Evolutionary conservation across 1,140 invertebrate genomes (phyloP), one percentile per base, ranked within the genome.

Genomic region (Dendrolimus punctatus): DNA sequence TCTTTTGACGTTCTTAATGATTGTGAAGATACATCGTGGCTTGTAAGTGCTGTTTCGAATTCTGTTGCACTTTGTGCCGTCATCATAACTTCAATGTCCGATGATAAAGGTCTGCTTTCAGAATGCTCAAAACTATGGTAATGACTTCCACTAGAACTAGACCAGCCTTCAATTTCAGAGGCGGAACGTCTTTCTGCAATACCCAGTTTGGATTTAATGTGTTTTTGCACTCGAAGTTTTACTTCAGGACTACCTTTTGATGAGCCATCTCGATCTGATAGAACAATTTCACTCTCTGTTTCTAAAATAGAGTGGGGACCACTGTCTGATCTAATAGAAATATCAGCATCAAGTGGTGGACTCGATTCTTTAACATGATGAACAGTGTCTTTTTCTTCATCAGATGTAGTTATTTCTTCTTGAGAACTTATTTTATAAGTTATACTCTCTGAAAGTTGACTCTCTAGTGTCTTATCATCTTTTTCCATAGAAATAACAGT

Each of bases 101-200:
- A 96, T 3, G 95, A 97, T 53, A 93, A 91, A 1, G 95, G 95
- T 68, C 96, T 89, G 80, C 95, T 95, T 54, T 93, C 91, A 40
- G 93, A 92, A 68, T 93, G 92, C 68, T 96, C 95, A 78, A 95
- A 95, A 51, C 95, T 96, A 57, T 95, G 94, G 77, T 96, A 96
- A 65, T 94, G 93, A 76, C 95, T 96, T 65, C 95, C 95, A 46
- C 94, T 90, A n/a, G 95, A 96, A 85, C 95, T 96, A 0, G 95
- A 96, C 79, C 92, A 94, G 36, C 91, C 82, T 81, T 95, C 94
- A 36, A 91, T 85, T 70, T 93, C 92, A 39, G 91, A 88, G 36
- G 90, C 90, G 6, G 92, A 93, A 79, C 90, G 88, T 59, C 91
- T 81, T 60, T 93, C 92, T 5, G 67, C 76, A 8, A 89, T 71